Base-by-base conservation (phyloP, 2,113 vertebrate genomes). In the Uropsilus gracilis region DNA sequence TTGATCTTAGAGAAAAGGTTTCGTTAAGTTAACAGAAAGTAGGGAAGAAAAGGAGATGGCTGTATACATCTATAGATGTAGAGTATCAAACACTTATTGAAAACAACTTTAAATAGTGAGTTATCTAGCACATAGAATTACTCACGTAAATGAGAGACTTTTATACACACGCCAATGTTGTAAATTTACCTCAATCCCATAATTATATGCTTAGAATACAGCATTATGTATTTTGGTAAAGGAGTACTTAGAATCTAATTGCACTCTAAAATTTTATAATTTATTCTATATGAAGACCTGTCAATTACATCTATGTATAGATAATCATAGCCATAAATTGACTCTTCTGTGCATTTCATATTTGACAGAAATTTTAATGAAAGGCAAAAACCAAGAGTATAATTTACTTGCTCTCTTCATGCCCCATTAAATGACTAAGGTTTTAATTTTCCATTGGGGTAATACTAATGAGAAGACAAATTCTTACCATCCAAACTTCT, bases 171-270 rank as follows among this genome's bases (percentile, higher is more conserved):
- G 57, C 50, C 83, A 95, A 84, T 86, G 86, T 9, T 90, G 61
- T 75, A 88, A 66, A 92, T 94, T 91, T 89, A 71, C 59, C 28
- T 91, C 87, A 77, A 84, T 96, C 57, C 93, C 64, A 87, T 94
- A 93, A 97, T 91, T 93, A 91, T 59, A 91, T 78, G 37, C 50
- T 95, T 86, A 93, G 44, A 86, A 72, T 84, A 93, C 17, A 61
- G 61, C 50, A 89, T 66, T 81, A 89, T 73, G 37, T 87, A 85
- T 90, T 95, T 95, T 90, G 57, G 53, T 81, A 34, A 86, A 68
- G 42, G 59, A 95, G 20, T 42, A 91, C 55, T 96, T 95, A 91
- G 78, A 93, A 80, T 91, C 20, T 95, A 96, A 95, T 95, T 96
- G 57, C 59, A 61, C 75, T 89, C 57, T 80, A 91, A 90, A 76